These are phyloP conservation scores for Dendropsophus ebraccatus DNA, from an alignment of 2,113 vertebrate genomes.

Conservation along the genomic window DNA sequence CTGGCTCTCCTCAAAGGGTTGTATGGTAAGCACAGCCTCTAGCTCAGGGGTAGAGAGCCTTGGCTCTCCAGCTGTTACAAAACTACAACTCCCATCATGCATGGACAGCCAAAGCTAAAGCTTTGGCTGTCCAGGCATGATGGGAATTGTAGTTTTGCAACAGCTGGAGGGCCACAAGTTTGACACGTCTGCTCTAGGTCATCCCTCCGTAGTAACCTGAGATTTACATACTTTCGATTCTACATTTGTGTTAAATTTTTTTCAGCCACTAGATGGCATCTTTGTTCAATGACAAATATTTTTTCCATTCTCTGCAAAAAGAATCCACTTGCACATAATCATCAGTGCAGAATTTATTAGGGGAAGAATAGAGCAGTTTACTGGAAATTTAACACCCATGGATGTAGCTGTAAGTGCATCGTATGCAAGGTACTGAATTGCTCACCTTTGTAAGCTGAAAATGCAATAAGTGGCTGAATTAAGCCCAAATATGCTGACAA, in stretches of 20 bases:
- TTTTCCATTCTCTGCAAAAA: background rate
- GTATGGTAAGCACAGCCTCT: too few relatives aligned
- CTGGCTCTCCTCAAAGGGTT: too few relatives aligned
- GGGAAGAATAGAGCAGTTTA: background rate
- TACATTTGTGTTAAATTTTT: background rate
- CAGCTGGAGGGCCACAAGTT: too few relatives aligned
- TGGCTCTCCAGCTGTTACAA: too few relatives aligned
- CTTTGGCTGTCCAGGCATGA: too few relatives aligned
- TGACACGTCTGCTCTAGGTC: too few relatives aligned
- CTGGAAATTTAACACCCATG: conserved; percentile 12
- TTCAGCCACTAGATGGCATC: conserved; percentile 38
- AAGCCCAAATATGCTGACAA: conserved; percentile 19
- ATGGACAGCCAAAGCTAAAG: too few relatives aligned
- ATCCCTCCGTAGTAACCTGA: too few relatives aligned
- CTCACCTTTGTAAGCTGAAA: conserved; percentile 15
- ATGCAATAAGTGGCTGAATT: conserved; percentile 18
- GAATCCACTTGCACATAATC: background rate
- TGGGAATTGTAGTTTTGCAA: too few relatives aligned
- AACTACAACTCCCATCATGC: too few relatives aligned
- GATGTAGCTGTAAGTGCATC: background rate
- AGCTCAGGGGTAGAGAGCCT: too few relatives aligned
- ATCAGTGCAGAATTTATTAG: conserved; percentile 1
- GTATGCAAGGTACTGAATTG: background rate
- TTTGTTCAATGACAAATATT: conserved; percentile 26
- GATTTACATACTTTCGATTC: background rate